phyloP scores from a whole-genome alignment of 2,888 invertebrate species.

The Trissolcus japonicus region DNA sequence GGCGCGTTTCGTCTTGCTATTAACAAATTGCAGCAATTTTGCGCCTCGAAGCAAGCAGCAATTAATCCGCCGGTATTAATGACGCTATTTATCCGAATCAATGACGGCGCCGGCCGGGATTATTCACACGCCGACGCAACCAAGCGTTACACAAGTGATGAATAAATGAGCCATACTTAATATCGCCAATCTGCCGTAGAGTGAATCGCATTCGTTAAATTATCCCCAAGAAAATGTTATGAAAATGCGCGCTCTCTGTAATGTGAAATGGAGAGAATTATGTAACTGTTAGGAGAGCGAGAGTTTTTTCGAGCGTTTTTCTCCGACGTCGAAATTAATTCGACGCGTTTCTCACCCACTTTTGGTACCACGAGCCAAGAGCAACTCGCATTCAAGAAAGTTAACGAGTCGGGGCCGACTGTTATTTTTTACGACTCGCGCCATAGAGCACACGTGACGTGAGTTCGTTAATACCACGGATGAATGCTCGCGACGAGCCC shows the following conservation, averaged over 20 bases:
- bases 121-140: conserved; percentile 44
- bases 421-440: conserved; percentile 56
- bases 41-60: conserved; percentile 39
- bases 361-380: conserved; percentile 29
- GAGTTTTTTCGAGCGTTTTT: conserved; percentile 22
- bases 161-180: conserved; percentile 40
- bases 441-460: conserved; percentile 58
- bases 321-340: conserved; percentile 40
- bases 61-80: conserved; percentile 58
- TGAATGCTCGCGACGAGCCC: conserved; percentile 40
- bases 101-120: conserved; percentile 36
- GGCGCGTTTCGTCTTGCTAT: conserved; percentile 40
- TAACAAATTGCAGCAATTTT: conserved; percentile 52
- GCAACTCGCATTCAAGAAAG: conserved; percentile 45
- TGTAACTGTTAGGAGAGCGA: conserved; percentile 25
- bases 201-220: conserved; percentile 20
- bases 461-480: conserved; percentile 53
- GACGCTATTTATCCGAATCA: conserved; percentile 60
- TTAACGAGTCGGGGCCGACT: conserved; percentile 52
- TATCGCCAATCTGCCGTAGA: conserved; percentile 16
- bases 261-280: conserved; percentile 43
- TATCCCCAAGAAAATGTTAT: conserved; percentile 26
- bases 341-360: conserved; percentile 50
- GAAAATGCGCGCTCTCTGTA: conserved; percentile 20
- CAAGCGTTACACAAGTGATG: conserved; percentile 26